phyloP scores from a whole-genome alignment of 2,113 vertebrate species.

The Actenoides hombroni region DNA sequence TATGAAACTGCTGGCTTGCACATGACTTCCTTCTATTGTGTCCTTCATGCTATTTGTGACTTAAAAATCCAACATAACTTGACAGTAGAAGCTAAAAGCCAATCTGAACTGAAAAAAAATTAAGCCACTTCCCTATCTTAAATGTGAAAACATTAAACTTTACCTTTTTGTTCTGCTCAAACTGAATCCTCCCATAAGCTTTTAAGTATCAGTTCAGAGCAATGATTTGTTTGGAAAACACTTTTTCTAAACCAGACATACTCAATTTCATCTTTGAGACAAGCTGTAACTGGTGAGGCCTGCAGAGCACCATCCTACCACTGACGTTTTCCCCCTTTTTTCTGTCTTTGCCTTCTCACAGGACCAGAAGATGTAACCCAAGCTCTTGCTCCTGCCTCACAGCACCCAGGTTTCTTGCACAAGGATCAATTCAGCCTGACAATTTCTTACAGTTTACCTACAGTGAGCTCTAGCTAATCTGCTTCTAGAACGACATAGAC shows the following conservation, averaged over 20 bases:
- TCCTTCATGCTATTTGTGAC: neutral
- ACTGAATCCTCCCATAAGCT: neutral
- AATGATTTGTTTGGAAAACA: neutral
- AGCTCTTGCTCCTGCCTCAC: neutral
- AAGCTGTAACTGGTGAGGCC: neutral
- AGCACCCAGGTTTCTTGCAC: accelerated
- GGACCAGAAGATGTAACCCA: neutral
- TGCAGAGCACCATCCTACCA: neutral
- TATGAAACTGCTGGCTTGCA: neutral
- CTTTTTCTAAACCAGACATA: neutral
- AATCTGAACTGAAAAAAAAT: neutral
- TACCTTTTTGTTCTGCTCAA: neutral
- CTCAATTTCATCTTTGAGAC: neutral
- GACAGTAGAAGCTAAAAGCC: neutral
- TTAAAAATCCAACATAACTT: neutral
- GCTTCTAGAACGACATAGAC: neutral
- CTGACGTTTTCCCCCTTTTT: accelerated
- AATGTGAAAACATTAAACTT: neutral
- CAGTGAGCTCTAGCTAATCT: neutral
- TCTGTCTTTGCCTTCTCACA: neutral
- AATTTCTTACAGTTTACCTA: neutral
- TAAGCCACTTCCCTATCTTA: neutral
- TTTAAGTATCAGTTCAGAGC: neutral
- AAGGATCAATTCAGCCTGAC: neutral
- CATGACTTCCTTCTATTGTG: neutral